Evolutionary conservation across 30 jellyfish, hydroid and myxozoan genomes (phyloP).

Genomic region (Morbakka virulenta): DNA sequence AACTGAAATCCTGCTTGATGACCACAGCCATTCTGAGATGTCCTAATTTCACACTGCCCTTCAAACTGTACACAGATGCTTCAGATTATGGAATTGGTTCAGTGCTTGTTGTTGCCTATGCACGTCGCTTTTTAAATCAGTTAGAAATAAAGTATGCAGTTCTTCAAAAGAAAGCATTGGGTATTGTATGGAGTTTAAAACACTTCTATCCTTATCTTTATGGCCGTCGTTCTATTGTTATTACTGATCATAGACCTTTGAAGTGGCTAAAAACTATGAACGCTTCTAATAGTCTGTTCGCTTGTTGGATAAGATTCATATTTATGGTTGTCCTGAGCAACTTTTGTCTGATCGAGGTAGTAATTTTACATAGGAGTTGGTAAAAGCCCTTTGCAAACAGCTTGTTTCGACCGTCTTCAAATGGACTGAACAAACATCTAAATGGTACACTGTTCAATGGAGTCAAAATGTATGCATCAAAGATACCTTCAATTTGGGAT

Average conservation of each 20-base stretch:
- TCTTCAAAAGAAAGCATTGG: constrained; percentile 47
- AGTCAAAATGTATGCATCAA: too few relatives aligned
- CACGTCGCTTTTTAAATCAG: constrained; percentile 16
- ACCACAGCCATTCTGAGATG: constrained; percentile 39
- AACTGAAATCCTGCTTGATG: constrained; percentile 13
- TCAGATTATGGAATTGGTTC: constrained; percentile 60
- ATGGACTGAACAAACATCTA: too few relatives aligned
- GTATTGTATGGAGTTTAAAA: constrained; percentile 7
- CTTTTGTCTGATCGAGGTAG: background rate
- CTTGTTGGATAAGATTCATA: constrained; percentile 46
- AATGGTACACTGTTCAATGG: too few relatives aligned
- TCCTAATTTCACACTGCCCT: constrained; percentile 33
- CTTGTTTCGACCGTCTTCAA: constrained; percentile 9
- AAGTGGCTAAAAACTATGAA: constrained; percentile 5
- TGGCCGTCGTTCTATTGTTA: background rate
- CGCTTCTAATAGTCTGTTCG: constrained; percentile 20
- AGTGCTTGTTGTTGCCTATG: constrained; percentile 44
- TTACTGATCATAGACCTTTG: constrained; percentile 17
- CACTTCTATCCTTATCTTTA: constrained; percentile 7
- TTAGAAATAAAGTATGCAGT: constrained; percentile 53
- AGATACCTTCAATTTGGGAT: too few relatives aligned
- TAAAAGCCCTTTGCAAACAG: background rate
- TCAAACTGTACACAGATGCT: constrained; percentile 48
- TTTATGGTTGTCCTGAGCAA: background rate
- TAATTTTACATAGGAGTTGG: background rate